These are phyloP conservation scores for Hippoglossus hippoglossus DNA, from an alignment of 2,797 vertebrate species.

Conservation along the genomic window DNA sequence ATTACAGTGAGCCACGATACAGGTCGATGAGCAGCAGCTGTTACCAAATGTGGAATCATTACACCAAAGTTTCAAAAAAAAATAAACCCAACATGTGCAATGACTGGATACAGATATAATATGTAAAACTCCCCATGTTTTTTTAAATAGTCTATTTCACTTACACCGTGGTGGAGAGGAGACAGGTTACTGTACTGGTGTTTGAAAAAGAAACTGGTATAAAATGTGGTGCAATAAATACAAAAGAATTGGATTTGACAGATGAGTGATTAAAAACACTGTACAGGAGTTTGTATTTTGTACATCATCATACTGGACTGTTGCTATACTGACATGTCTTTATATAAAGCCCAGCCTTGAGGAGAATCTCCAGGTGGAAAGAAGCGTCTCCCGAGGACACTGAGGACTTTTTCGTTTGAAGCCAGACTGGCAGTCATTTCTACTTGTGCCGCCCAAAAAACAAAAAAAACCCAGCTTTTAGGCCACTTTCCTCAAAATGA, in stretches of 20 bases:
- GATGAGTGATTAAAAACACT: slow-evolving; percentile 84
- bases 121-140: slow-evolving; percentile 63
- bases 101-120: slow-evolving; percentile 71
- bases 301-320: slow-evolving; percentile 77
- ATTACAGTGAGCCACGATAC: slow-evolving; percentile 74
- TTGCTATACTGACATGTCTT: slow-evolving; percentile 64
- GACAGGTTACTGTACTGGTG: slow-evolving; percentile 77
- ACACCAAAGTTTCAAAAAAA: slow-evolving; percentile 69
- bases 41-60: slow-evolving; percentile 80
- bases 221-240: slow-evolving; percentile 82
- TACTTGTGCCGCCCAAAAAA: slow-evolving; percentile 46
- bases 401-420: slow-evolving; percentile 35
- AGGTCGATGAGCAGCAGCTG: slow-evolving; percentile 71
- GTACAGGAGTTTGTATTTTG: slow-evolving; percentile 77
- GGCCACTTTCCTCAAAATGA: slow-evolving; percentile 49
- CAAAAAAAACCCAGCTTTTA: slow-evolving; percentile 33
- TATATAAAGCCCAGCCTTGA: slow-evolving; percentile 62
- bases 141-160: slow-evolving; percentile 66
- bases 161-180: slow-evolving; percentile 59
- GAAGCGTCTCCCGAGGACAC: slow-evolving; percentile 40
- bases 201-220: slow-evolving; percentile 77
- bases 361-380: slow-evolving; percentile 59
- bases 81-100: slow-evolving; percentile 51
- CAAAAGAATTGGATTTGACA: slow-evolving; percentile 77
- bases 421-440: slow-evolving; percentile 65